Percentiles rank a stretch among this genome's conserved stretches.
Evolutionary conservation across 2,797 vertebrate genomes (phyloP).

Genomic region (Pangasius larnaudii): DNA sequence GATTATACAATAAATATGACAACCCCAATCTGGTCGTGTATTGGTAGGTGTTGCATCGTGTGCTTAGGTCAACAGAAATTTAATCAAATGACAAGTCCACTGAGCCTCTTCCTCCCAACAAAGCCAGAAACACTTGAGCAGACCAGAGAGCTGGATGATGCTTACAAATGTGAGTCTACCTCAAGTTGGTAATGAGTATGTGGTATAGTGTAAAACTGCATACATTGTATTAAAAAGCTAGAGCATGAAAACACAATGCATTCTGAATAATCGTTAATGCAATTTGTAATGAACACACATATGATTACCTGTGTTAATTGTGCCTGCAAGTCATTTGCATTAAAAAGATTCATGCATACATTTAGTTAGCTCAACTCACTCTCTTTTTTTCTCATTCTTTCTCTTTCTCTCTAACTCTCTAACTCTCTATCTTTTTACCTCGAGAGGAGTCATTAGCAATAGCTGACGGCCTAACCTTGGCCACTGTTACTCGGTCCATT

Average conservation of each 20-base stretch:
- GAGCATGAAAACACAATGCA: not conserved
- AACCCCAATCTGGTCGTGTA: slow-evolving; percentile 76
- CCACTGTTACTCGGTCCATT: slow-evolving; percentile 54
- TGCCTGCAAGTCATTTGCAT: slow-evolving; percentile 21
- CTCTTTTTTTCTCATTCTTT: not conserved
- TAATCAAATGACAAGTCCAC: slow-evolving; percentile 72
- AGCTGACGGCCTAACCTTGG: slow-evolving; percentile 54
- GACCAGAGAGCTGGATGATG: slow-evolving; percentile 12
- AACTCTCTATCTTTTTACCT: not conserved
- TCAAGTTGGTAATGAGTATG: not conserved
- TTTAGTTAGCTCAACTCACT: not conserved
- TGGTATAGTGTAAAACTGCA: not conserved
- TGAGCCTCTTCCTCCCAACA: slow-evolving; percentile 41
- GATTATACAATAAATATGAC: slow-evolving; percentile 79
- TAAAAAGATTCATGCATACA: not conserved
- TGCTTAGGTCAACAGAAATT: slow-evolving; percentile 76
- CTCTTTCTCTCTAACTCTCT: not conserved
- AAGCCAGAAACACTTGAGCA: slow-evolving; percentile 38
- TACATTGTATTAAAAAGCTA: not conserved
- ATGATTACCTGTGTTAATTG: slow-evolving; percentile 11
- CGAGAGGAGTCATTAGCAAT: slow-evolving; percentile 52
- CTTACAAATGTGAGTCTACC: not conserved
- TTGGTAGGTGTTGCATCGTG: slow-evolving; percentile 76
- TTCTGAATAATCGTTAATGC: not conserved
- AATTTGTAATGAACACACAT: slow-evolving; percentile 22